Evolutionary conservation across 53 echinoderm and acorn worm genomes (phyloP).

Genomic region (Luidia sarsii): DNA sequence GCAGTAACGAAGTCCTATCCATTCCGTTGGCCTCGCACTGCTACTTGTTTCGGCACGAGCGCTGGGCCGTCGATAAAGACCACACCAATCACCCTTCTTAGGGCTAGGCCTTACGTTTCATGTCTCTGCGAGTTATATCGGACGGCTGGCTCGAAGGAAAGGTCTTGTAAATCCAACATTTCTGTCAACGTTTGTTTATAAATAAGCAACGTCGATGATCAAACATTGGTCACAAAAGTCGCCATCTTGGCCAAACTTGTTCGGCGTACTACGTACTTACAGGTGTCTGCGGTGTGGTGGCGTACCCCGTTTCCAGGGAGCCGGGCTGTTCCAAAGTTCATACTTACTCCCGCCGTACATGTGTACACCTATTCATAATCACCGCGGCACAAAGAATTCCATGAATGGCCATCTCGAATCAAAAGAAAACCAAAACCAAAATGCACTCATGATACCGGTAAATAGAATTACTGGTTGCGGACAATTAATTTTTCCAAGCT

Average conservation of each 20-base stretch:
- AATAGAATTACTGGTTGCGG: too few relatives aligned
- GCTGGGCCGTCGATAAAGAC: too few relatives aligned
- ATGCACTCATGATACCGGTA: too few relatives aligned
- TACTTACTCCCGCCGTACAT: background rate
- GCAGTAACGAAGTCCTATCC: too few relatives aligned
- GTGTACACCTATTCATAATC: background rate
- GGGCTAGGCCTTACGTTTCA: slow-evolving; percentile 46
- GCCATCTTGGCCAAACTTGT: too few relatives aligned
- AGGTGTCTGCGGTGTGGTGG: background rate
- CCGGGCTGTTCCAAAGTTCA: slow-evolving; percentile 8
- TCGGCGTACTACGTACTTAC: background rate
- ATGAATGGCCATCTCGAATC: too few relatives aligned
- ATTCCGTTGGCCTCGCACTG: too few relatives aligned
- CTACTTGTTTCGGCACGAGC: too few relatives aligned
- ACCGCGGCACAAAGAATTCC: background rate
- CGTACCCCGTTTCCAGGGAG: slow-evolving; percentile 49
- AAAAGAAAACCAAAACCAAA: too few relatives aligned
- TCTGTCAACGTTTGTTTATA: background rate
- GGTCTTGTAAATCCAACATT: background rate
- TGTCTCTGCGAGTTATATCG: slow-evolving; percentile 5
- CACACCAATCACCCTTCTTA: too few relatives aligned
- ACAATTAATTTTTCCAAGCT: too few relatives aligned
- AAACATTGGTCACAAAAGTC: background rate
- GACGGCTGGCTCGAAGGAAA: background rate
- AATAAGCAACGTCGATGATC: background rate